Evolutionary conservation across 2,113 vertebrate genomes (phyloP).

Genomic region (Misgurnus anguillicaudatus): DNA sequence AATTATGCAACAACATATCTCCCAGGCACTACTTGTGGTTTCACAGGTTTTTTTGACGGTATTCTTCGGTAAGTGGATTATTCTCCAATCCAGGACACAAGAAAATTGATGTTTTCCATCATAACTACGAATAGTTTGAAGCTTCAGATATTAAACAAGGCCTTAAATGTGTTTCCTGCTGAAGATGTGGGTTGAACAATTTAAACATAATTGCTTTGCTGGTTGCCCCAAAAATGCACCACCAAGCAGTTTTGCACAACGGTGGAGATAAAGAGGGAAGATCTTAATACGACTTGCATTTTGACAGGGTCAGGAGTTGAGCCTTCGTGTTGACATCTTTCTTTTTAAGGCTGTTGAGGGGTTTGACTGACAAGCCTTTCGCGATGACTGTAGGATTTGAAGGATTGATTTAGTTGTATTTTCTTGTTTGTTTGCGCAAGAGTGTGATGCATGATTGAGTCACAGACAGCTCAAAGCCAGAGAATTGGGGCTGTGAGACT

Average conservation of each 20-base stretch:
- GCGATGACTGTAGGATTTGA: conserved; percentile 43
- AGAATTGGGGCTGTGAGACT: conserved; percentile 21
- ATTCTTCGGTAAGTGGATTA: conserved; percentile 55
- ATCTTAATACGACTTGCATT: conserved; percentile 27
- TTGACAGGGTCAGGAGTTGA: conserved; percentile 18
- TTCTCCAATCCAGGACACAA: conserved; percentile 52
- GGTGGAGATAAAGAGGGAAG: conserved; percentile 26
- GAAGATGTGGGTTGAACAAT: conserved; percentile 74
- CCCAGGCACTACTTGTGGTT: conserved; percentile 41
- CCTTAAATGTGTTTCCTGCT: conserved; percentile 58
- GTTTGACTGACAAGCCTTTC: conserved; percentile 51
- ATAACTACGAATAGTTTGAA: conserved; percentile 62
- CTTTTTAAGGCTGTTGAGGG: conserved; percentile 14
- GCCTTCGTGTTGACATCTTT: conserved; percentile 39
- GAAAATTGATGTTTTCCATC: conserved; percentile 60
- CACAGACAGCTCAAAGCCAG: conserved; percentile 24
- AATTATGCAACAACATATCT: conserved; percentile 58
- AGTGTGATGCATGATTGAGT: conserved; percentile 40
- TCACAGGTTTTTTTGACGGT: conserved; percentile 35
- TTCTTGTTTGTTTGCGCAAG: conserved; percentile 49
- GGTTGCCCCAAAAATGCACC: conserved; percentile 63
- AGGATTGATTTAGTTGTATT: conserved; percentile 52
- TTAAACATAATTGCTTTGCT: conserved; percentile 64
- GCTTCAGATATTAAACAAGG: conserved; percentile 64
- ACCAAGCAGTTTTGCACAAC: conserved; percentile 30